A percentile compares a stretch with the other conserved stretches of the same genome.
Conservation (phyloP, 2,888 invertebrate species). For the Bellardia bayeri region DNA sequence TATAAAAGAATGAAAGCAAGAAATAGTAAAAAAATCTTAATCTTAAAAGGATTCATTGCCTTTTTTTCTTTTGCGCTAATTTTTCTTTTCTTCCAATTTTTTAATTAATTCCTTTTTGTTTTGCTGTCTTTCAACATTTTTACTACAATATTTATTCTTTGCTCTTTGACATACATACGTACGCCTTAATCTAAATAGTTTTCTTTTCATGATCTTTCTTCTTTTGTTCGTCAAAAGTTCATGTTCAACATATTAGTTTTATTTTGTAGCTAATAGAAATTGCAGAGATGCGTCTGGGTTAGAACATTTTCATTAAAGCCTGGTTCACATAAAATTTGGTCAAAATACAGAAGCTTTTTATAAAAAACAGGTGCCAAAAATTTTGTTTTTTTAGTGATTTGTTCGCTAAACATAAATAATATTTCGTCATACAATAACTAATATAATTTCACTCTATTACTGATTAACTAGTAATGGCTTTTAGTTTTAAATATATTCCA, state of each 20-base stretch:
- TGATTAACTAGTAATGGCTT: too few relatives aligned
- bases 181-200: constrained; percentile 5
- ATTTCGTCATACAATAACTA: too few relatives aligned
- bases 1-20: neutral
- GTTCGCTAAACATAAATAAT: too few relatives aligned
- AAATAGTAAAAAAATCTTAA: constrained; percentile 2
- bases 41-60: constrained; percentile 16
- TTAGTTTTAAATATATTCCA: too few relatives aligned
- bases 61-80: neutral
- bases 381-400: too few relatives aligned
- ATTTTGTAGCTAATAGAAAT: neutral
- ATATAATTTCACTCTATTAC: too few relatives aligned
- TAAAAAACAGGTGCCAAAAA: too few relatives aligned
- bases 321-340: too few relatives aligned
- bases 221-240: neutral
- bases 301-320: too few relatives aligned
- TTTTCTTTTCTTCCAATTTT: constrained; percentile 26
- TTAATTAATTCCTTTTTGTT: constrained; percentile 50
- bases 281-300: neutral
- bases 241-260: constrained; percentile 33
- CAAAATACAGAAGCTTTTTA: too few relatives aligned
- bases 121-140: constrained; percentile 1
- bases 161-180: neutral
- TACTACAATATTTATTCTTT: neutral
- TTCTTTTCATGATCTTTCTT: constrained; percentile 1